phyloP scores from a whole-genome alignment of 2,797 vertebrate genomes.

The Emys orbicularis region DNA sequence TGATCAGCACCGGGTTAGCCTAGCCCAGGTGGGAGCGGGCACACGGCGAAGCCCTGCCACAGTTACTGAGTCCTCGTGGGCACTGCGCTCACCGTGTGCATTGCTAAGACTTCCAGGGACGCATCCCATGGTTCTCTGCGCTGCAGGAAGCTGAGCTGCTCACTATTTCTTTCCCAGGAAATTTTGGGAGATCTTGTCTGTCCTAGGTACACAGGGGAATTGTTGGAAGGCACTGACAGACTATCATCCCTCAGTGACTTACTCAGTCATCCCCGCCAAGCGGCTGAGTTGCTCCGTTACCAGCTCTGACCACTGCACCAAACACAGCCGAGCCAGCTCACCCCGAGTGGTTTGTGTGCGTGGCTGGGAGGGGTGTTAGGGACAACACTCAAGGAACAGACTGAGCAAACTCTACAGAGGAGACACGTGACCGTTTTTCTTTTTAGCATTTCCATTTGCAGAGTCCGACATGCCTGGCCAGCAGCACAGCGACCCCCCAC shows the following conservation, averaged over 20 bases:
- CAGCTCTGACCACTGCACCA: too few species aligned
- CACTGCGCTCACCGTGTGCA: too few species aligned
- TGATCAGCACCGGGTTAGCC: too few species aligned
- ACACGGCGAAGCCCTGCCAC: not conserved
- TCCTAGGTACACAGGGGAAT: not conserved
- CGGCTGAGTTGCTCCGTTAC: too few species aligned
- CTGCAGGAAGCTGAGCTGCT: not conserved
- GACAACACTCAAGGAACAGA: not conserved
- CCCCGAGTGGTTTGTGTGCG: accelerated
- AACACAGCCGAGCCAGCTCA: not conserved
- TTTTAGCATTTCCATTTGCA: slow-evolving; percentile 57
- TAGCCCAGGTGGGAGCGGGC: too few species aligned
- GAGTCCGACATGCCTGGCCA: slow-evolving; percentile 52
- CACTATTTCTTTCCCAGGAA: not conserved
- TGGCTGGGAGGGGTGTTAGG: not conserved
- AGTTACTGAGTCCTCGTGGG: too few species aligned
- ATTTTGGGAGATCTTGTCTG: not conserved
- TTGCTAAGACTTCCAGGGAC: too few species aligned
- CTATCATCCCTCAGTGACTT: not conserved
- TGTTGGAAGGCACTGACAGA: not conserved
- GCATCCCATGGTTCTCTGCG: not conserved
- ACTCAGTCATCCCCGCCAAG: too few species aligned
- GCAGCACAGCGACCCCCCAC: slow-evolving; percentile 4
- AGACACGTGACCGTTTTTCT: not conserved
- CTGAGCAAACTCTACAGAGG: slow-evolving; percentile 8